These are phyloP conservation scores for Mormyrus proboscirostris DNA, from an alignment of 2,797 vertebrate genomes.

Conservation along the genomic window DNA sequence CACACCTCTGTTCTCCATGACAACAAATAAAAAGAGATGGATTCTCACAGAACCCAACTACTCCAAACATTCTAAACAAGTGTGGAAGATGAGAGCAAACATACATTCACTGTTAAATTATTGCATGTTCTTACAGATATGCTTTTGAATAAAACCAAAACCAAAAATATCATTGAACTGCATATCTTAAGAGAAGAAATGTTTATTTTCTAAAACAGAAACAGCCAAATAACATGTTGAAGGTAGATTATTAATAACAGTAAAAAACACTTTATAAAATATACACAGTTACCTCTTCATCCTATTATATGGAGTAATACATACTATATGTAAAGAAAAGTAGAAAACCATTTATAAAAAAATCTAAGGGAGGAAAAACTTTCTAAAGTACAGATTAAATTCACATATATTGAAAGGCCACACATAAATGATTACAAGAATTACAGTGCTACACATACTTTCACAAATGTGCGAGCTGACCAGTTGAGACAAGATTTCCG, in stretches of 20 bases:
- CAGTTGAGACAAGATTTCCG: neutral
- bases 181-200: neutral
- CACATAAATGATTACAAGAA: neutral
- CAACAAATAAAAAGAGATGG: neutral
- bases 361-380: neutral
- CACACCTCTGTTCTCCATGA: neutral
- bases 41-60: neutral
- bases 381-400: neutral
- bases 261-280: neutral
- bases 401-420: neutral
- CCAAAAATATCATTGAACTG: neutral
- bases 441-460: neutral
- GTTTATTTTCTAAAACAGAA: neutral
- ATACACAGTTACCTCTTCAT: neutral
- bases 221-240: neutral
- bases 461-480: neutral
- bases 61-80: neutral
- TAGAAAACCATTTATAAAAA: neutral
- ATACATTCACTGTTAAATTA: neutral
- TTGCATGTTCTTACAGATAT: neutral
- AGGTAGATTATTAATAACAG: neutral
- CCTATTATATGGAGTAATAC: neutral
- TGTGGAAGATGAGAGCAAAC: neutral
- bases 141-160: neutral
- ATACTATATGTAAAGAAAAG: neutral